Conservation (phyloP, 2,113 vertebrate genomes). For the Donacobius atricapilla region DNA sequence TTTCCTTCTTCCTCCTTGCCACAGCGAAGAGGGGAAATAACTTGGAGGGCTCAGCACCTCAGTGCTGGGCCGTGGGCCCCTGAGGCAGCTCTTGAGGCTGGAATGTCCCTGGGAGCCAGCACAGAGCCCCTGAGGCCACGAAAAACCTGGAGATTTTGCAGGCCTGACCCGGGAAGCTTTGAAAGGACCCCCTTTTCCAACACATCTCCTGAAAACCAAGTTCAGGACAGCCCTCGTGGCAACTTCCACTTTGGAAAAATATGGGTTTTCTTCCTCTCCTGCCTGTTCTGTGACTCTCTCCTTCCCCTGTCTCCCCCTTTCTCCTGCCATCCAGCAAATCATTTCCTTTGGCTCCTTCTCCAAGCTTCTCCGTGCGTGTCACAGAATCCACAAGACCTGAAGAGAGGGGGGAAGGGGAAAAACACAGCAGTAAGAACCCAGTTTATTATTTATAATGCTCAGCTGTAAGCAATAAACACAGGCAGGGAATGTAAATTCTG, state of each 20-base stretch:
- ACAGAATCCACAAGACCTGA: background rate
- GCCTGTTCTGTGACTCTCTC: background rate
- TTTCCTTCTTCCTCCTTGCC: background rate
- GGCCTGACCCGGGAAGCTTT: background rate
- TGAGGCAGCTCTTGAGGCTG: background rate
- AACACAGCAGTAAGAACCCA: background rate
- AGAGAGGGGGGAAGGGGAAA: background rate
- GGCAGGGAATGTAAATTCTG: slow-evolving; percentile 62
- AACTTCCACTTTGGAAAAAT: background rate
- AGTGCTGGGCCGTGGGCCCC: background rate
- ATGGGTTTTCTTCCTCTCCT: accelerated
- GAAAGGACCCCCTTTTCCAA: background rate
- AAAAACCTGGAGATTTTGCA: background rate
- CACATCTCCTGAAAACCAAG: background rate
- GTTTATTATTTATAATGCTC: slow-evolving; percentile 62
- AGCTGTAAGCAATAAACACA: slow-evolving; percentile 60
- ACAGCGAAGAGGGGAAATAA: background rate
- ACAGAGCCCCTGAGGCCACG: background rate
- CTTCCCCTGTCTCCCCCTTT: background rate
- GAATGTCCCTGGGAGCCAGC: background rate
- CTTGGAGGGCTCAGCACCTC: accelerated
- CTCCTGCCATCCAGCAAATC: background rate
- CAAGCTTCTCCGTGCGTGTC: background rate
- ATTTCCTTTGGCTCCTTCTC: background rate
- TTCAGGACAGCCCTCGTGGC: background rate